Percentiles rank a stretch among this genome's conserved stretches.
Conservation (phyloP, 2,797 vertebrate species). For the Ctenosaura bakeri region DNA sequence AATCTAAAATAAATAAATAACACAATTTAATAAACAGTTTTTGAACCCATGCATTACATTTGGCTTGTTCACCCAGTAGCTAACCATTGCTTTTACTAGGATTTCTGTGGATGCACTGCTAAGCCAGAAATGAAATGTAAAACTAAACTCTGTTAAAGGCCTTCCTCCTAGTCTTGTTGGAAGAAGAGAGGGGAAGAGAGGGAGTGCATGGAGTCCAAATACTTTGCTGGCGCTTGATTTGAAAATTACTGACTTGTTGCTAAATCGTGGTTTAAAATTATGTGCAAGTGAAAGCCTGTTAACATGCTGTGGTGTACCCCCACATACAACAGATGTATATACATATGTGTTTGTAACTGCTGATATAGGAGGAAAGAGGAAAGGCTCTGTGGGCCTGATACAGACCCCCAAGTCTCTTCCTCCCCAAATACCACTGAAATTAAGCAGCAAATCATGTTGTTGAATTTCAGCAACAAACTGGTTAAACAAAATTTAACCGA, state of each 20-base stretch:
- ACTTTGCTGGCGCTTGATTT: too few relatives aligned
- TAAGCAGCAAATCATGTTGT: not conserved
- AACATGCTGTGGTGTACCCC: not conserved
- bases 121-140: not conserved
- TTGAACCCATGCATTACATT: too few relatives aligned
- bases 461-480: not conserved
- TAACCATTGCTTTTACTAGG: too few relatives aligned
- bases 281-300: not conserved
- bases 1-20: too few relatives aligned
- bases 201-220: too few relatives aligned
- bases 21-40: too few relatives aligned
- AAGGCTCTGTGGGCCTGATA: not conserved
- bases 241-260: not conserved
- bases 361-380: not conserved
- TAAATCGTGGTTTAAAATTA: not conserved
- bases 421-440: not conserved
- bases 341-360: not conserved
- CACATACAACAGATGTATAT: not conserved
- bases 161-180: not conserved
- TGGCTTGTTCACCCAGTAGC: too few relatives aligned
- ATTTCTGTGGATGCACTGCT: too few relatives aligned
- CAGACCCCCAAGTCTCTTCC: not conserved
- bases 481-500: too few relatives aligned
- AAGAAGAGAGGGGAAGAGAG: too few relatives aligned
- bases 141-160: not conserved